Percentiles rank a stretch among this genome's conserved stretches.
phyloP scores from a whole-genome alignment of 2,797 vertebrate species.

The Molossus molossus region DNA sequence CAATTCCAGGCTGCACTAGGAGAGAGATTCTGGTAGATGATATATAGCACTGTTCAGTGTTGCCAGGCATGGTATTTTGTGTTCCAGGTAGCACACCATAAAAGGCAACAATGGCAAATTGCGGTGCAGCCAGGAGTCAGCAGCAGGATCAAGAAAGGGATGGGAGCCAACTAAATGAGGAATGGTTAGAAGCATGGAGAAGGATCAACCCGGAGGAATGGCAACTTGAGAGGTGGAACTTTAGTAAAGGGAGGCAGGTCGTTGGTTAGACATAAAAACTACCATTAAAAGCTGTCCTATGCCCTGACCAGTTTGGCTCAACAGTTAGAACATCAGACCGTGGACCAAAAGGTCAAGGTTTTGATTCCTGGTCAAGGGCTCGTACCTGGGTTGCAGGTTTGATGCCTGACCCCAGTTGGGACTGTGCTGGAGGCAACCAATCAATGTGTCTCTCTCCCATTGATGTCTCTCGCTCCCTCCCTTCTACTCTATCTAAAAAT shows the following conservation, averaged over 20 bases:
- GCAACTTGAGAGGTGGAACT: neutral
- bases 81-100: neutral
- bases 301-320: too few species aligned
- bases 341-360: too few species aligned
- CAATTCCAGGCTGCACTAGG: neutral
- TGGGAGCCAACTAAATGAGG: neutral
- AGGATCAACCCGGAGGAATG: neutral
- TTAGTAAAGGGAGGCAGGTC: too few species aligned
- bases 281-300: constrained; percentile 9
- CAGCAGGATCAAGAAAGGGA: neutral
- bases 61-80: neutral
- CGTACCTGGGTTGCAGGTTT: too few species aligned
- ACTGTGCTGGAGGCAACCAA: too few species aligned
- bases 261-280: neutral
- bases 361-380: too few species aligned
- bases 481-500: too few species aligned
- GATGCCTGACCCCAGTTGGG: too few species aligned
- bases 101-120: neutral
- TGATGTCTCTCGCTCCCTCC: too few species aligned
- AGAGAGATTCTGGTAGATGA: neutral
- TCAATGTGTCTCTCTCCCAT: too few species aligned
- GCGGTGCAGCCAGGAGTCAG: neutral
- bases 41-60: neutral
- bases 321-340: too few species aligned
- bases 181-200: neutral